Base-by-base conservation (phyloP, 2,888 invertebrate species). In the Parelbella ahira region DNA sequence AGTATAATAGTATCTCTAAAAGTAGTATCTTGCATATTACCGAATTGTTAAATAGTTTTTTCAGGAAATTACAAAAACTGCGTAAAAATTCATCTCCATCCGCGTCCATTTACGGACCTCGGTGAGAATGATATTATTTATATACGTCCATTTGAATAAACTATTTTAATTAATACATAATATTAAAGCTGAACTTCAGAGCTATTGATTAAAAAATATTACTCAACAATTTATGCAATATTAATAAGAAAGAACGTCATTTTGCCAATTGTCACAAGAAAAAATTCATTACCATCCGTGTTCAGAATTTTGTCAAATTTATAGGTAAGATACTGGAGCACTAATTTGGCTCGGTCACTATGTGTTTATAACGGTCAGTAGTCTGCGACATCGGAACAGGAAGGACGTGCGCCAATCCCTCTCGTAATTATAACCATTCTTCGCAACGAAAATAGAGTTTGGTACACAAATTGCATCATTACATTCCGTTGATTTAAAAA, bases 11-110 rank as follows among this genome's bases (percentile, higher is more conserved):
- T 18, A 18, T 9, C 18, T 29, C 9, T 18, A 18, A 29, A 29
- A 18, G 18, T 1, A 8, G 18, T 9, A 29, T 29, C 29, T 29
- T 13, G 15, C 7, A 29, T 29, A 29, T 15, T 15, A 15, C 8
- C 7, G 1, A 4, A 8, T 18, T 2, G 18, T 15, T 29, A 15
- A 15, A 15, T 9, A 29, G 15, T 29, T 18, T 18, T 18, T 15
- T 4, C 5, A 7, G n/a, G 9, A 29, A 29, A 29, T 5, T 15
- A 29, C 3, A 29, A 29, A 29, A 29, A 9, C 4, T 29, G 29
- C 5, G 15, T 15, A 15, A 29, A 29, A 29, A 29, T n/a, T 29
- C 29, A 29, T 29, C 18, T 2, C 29, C 15, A 13, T 29, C 29
- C 18, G 29, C 9, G 15, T 29, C 29, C 29, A 29, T 7, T n/a